Conservation (phyloP, 2,888 invertebrate genomes). For the Thecocarcelia acutangulata region DNA sequence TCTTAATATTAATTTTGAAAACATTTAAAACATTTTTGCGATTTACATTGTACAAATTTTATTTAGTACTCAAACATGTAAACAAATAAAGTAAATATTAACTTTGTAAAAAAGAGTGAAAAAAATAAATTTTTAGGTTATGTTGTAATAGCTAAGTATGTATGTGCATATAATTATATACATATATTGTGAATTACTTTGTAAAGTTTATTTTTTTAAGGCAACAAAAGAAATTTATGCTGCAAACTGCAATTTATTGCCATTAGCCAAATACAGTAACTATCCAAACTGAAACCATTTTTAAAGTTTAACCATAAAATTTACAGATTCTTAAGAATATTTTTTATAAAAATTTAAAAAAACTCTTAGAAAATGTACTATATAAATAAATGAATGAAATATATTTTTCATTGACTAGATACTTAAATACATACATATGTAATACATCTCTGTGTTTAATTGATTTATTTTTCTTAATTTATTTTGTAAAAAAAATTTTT, state of each 20-base stretch:
- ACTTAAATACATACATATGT: not conserved
- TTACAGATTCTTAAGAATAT: not conserved
- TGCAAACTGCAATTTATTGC: constrained; percentile 34
- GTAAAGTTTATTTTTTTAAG: not conserved
- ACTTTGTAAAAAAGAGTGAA: too few species aligned
- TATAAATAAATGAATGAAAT: constrained; percentile 14
- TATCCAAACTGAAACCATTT: not conserved
- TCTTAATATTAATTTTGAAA: too few species aligned
- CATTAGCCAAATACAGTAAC: constrained; percentile 54
- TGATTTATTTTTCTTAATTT: constrained; percentile 4
- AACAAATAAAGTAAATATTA: too few species aligned
- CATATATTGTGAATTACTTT: not conserved
- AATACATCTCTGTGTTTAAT: not conserved
- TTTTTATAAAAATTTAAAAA: constrained; percentile 4
- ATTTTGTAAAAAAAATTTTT: not conserved
- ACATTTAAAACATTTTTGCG: too few species aligned
- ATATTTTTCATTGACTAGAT: not conserved
- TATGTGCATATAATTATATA: too few species aligned
- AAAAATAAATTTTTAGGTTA: too few species aligned
- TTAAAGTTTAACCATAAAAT: not conserved
- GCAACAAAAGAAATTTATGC: constrained; percentile 10
- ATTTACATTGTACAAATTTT: too few species aligned
- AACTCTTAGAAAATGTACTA: not conserved
- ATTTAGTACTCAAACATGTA: too few species aligned
- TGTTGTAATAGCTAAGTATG: too few species aligned